A percentile compares a stretch with the other conserved stretches of the same genome.
Conservation (phyloP, 2,113 vertebrate species). For the Pelusios castaneus region DNA sequence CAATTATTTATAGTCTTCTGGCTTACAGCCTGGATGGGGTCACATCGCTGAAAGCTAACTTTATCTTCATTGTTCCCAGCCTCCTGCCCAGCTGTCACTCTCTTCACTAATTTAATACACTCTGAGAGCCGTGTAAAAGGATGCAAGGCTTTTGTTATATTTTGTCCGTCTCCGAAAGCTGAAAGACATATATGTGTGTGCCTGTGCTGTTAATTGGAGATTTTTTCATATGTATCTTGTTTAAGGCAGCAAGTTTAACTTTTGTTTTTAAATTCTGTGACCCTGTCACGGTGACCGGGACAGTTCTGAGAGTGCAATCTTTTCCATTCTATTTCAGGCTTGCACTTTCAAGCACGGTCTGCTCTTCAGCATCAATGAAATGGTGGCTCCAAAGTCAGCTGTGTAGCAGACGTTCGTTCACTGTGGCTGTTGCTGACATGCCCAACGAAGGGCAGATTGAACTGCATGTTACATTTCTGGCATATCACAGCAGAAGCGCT, state of each 20-base stretch:
- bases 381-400: fast-evolving
- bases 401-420: fast-evolving
- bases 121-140: background rate
- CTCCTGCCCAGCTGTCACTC: constrained; percentile 66
- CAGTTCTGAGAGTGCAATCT: background rate
- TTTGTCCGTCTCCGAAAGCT: background rate
- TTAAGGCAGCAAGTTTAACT: background rate
- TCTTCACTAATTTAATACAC: constrained; percentile 34
- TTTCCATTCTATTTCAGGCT: fast-evolving
- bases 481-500: background rate
- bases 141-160: background rate
- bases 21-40: constrained; percentile 71
- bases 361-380: background rate
- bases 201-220: background rate
- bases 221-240: background rate
- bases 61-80: constrained; percentile 69
- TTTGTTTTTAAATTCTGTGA: background rate
- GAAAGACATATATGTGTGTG: background rate
- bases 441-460: background rate
- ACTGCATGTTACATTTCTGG: background rate
- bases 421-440: fast-evolving
- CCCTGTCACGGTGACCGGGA: fast-evolving
- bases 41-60: constrained; percentile 72
- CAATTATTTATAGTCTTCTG: constrained; percentile 78
- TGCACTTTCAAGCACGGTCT: fast-evolving